Percentiles rank a stretch among this genome's conserved stretches.
Evolutionary conservation across 2,113 vertebrate species (phyloP).

Genomic region (Telmatochromis sp.): DNA sequence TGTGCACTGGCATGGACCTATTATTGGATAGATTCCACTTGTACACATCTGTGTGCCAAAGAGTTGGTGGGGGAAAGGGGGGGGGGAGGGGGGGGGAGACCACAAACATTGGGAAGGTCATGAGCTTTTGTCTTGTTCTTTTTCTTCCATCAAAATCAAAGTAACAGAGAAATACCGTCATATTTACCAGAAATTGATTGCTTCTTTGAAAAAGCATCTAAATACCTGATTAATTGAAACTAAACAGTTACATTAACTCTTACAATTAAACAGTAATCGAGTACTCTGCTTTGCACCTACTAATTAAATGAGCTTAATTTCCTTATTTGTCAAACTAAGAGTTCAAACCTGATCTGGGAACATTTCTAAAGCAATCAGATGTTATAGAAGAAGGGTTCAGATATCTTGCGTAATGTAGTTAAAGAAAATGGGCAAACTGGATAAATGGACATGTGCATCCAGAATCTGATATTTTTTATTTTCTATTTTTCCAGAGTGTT

Average conservation of each 20-base stretch:
- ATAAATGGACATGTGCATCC: background rate
- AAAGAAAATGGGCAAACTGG: background rate
- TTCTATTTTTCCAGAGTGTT: background rate
- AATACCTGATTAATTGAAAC: background rate
- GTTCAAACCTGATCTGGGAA: background rate
- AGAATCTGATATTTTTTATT: background rate
- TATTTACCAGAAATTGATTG: background rate
- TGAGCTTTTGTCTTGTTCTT: background rate
- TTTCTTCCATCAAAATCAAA: background rate
- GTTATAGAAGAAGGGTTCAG: background rate
- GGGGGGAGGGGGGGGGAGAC: accelerated
- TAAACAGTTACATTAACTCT: background rate
- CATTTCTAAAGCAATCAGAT: background rate
- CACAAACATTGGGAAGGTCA: background rate
- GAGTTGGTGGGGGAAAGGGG: background rate
- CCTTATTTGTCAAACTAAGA: background rate
- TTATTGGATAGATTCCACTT: background rate
- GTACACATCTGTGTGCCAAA: background rate
- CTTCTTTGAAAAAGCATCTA: background rate
- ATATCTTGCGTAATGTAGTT: background rate
- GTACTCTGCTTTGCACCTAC: background rate
- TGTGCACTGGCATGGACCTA: background rate
- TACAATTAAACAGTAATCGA: background rate
- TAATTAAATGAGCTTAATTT: background rate
- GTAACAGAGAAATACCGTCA: background rate